A percentile compares a stretch with the other conserved stretches of the same genome.
Conservation (phyloP, 2,797 vertebrate species). For the Gymnocypris eckloni region DNA sequence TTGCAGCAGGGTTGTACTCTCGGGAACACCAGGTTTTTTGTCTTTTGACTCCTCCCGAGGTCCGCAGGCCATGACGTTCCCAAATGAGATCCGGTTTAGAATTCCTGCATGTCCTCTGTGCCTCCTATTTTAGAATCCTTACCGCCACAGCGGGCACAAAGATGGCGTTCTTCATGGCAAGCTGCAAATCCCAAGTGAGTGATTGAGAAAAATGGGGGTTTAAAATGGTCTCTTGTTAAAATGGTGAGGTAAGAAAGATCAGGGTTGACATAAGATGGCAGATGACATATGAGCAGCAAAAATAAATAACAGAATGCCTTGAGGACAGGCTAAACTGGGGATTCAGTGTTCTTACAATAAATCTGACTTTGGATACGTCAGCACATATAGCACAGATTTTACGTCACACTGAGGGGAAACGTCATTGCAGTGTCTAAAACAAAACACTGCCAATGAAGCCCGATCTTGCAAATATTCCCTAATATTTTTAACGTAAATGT, state of each 20-base stretch:
- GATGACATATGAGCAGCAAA: slow-evolving; percentile 57
- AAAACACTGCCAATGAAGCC: background rate
- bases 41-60: slow-evolving; percentile 50
- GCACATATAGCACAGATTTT: slow-evolving; percentile 37
- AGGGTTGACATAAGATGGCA: slow-evolving; percentile 50
- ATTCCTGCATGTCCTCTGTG: slow-evolving; percentile 55
- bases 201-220: slow-evolving; percentile 50
- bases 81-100: slow-evolving; percentile 48
- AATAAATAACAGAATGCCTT: slow-evolving; percentile 52
- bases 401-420: slow-evolving; percentile 27
- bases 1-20: slow-evolving; percentile 24
- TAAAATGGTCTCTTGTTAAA: slow-evolving; percentile 57
- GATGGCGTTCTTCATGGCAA: slow-evolving; percentile 51
- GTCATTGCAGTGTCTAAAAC: slow-evolving; percentile 6
- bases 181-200: slow-evolving; percentile 55
- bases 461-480: slow-evolving; percentile 8
- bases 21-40: slow-evolving; percentile 42
- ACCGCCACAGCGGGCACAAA: slow-evolving; percentile 43
- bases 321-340: slow-evolving; percentile 50
- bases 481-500: background rate
- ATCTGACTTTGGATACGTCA: slow-evolving; percentile 56
- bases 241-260: slow-evolving; percentile 51
- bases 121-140: slow-evolving; percentile 55
- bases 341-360: slow-evolving; percentile 55
- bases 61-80: slow-evolving; percentile 38